phyloP scores from a whole-genome alignment of 30 jellyfish, hydroid and myxozoan species.

The Nemopilema nomurai region DNA sequence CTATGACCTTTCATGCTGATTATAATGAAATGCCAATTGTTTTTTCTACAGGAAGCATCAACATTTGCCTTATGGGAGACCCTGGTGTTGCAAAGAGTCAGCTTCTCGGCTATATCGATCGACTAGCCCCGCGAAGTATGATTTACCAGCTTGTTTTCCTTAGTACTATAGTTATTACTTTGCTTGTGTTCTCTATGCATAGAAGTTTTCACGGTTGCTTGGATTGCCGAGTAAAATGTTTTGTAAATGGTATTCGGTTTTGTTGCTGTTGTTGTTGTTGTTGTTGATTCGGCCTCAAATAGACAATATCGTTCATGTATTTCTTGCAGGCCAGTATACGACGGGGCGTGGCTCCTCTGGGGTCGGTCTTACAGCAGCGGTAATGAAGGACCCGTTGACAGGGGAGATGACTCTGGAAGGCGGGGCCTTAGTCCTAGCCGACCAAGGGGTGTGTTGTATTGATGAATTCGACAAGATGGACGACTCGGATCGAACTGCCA shows the following conservation, averaged over 20 bases:
- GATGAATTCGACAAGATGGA: constrained; percentile 99
- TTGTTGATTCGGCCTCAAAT: background rate
- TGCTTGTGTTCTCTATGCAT: too few species aligned
- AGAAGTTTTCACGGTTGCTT: too few species aligned
- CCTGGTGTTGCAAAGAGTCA: constrained; percentile 99
- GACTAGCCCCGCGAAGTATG: constrained; percentile 97
- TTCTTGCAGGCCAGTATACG: constrained; percentile 91
- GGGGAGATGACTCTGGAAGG: constrained; percentile 99
- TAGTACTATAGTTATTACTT: too few species aligned
- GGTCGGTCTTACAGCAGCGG: constrained; percentile 99
- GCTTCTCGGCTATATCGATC: constrained; percentile 95
- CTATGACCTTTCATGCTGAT: background rate
- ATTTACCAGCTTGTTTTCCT: background rate
- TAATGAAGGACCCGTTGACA: constrained; percentile 95
- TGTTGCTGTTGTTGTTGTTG: background rate
- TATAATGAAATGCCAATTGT: background rate
- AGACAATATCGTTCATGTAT: background rate
- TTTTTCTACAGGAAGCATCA: constrained; percentile 81
- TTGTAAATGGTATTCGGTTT: background rate
- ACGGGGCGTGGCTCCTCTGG: constrained; percentile 99
- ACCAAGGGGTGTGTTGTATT: constrained; percentile 99
- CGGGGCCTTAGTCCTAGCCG: constrained; percentile 99
- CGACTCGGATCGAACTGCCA: constrained; percentile 95
- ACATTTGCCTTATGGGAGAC: constrained; percentile 97
- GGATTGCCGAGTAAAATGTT: background rate